Conservation (phyloP, 2,888 invertebrate species). For the Gastrophysa polygoni region DNA sequence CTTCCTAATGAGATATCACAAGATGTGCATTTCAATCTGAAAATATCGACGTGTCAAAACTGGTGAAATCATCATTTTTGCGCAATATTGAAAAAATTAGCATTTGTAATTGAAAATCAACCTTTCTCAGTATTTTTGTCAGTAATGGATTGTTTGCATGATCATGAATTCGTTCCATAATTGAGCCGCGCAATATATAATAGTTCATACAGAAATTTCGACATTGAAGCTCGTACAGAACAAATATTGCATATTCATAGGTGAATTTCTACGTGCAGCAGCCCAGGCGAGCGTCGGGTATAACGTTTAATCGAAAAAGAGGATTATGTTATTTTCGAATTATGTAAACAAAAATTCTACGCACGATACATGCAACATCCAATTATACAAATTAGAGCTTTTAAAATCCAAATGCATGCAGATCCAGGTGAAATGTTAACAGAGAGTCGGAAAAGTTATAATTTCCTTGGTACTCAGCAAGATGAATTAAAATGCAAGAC, state of each 20-base stretch:
- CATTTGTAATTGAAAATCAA: too few species aligned
- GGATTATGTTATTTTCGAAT: slow-evolving; percentile 16
- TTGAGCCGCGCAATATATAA: too few species aligned
- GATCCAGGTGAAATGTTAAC: slow-evolving; percentile 36
- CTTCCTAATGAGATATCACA: too few species aligned
- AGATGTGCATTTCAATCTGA: too few species aligned
- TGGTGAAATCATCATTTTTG: too few species aligned
- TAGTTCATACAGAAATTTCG: background rate
- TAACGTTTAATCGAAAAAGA: slow-evolving; percentile 8
- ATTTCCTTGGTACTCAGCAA: slow-evolving; percentile 23
- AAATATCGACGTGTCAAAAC: too few species aligned
- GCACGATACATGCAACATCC: slow-evolving; percentile 26
- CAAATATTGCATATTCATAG: background rate
- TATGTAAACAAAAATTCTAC: slow-evolving; percentile 12
- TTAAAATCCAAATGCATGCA: slow-evolving; percentile 39
- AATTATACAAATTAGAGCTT: slow-evolving; percentile 35
- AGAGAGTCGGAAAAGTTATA: slow-evolving; percentile 28
- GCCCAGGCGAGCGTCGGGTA: background rate
- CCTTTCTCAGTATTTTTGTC: too few species aligned
- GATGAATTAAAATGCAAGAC: slow-evolving; percentile 15
- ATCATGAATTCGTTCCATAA: too few species aligned
- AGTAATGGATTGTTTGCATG: too few species aligned
- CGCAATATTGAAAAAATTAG: too few species aligned
- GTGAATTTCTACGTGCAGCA: background rate
- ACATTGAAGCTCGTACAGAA: background rate